Percentiles rank a stretch among this genome's conserved stretches.
These are phyloP conservation scores for Lepidurus apus DNA, from an alignment of 1,140 invertebrate genomes.

Conservation along the genomic window DNA sequence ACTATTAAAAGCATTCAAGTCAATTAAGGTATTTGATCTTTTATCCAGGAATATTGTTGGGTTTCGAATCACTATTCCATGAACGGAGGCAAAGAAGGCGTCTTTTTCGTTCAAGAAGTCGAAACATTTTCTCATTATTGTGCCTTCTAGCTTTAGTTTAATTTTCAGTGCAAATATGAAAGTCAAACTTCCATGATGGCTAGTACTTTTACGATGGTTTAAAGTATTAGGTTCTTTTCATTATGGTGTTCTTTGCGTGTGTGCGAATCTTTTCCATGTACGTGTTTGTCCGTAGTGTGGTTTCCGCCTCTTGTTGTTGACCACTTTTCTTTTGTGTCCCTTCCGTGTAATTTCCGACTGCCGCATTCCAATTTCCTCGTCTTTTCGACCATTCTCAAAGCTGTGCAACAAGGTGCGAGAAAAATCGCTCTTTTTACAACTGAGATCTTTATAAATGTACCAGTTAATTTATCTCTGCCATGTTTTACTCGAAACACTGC, in stretches of 20 bases:
- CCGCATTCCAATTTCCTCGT: conserved; percentile 1
- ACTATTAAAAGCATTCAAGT: conserved; percentile 28
- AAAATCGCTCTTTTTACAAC: neutral
- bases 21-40: neutral
- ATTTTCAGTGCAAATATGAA: conserved; percentile 5
- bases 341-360: neutral
- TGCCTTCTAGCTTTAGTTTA: conserved; percentile 19
- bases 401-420: neutral
- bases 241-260: neutral
- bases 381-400: neutral
- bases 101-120: neutral
- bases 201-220: neutral
- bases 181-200: neutral
- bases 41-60: neutral
- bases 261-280: neutral
- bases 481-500: neutral
- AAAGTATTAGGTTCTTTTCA: neutral
- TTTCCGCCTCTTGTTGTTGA: neutral
- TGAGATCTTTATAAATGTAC: neutral
- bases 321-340: neutral
- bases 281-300: neutral
- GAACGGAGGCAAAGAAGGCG: neutral
- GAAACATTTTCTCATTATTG: conserved; percentile 19
- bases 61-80: conserved; percentile 1
- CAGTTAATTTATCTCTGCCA: neutral